Percentiles rank a stretch among this genome's conserved stretches.
These are phyloP conservation scores for Hormiphora californensis DNA, from an alignment of 37 sponge, comb jelly and placozoan genomes.

Conservation along the genomic window DNA sequence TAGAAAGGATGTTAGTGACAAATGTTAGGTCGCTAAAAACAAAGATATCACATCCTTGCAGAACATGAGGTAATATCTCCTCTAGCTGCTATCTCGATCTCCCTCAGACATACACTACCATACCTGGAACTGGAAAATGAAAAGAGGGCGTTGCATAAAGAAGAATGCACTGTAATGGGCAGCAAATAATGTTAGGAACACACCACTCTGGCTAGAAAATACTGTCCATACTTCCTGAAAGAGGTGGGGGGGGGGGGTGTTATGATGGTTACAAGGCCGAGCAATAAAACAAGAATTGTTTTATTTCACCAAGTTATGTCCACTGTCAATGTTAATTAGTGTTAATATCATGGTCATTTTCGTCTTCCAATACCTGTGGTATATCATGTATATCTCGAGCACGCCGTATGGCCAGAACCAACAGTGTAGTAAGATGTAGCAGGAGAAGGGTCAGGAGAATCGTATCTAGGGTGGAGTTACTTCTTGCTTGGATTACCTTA, in stretches of 20 bases:
- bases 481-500: background rate
- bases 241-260: too few relatives aligned
- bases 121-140: slow-evolving; percentile 25
- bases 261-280: too few relatives aligned
- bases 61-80: too few relatives aligned
- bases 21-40: too few relatives aligned
- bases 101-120: too few relatives aligned
- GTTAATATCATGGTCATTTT: too few relatives aligned
- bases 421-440: background rate
- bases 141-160: slow-evolving; percentile 10
- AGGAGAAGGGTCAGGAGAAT: background rate
- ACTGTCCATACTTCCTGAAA: background rate
- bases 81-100: too few relatives aligned
- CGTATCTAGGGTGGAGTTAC: background rate
- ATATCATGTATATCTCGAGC: background rate
- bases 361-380: background rate
- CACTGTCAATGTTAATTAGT: too few relatives aligned
- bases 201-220: background rate
- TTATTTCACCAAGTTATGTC: too few relatives aligned
- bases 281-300: too few relatives aligned
- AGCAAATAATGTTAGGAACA: background rate
- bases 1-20: background rate
- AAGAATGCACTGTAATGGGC: background rate
- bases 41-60: too few relatives aligned
- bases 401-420: background rate